Base-by-base conservation (phyloP, 2,113 vertebrate genomes). In the Promerops cafer region DNA sequence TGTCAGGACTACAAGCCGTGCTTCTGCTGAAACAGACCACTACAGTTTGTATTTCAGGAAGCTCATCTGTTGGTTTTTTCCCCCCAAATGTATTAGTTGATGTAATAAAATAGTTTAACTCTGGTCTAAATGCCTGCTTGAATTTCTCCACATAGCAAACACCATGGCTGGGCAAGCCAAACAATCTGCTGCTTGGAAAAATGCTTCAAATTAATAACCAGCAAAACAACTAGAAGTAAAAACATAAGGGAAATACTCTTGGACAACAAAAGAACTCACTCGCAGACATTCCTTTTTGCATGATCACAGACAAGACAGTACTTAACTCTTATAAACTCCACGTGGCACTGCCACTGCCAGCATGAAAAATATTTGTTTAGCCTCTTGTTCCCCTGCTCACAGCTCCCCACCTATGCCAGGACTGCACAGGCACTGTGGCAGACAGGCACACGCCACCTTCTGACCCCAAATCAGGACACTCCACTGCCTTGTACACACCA, bases 141-240 rank as follows among this genome's bases (percentile, higher is more conserved):
- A 72, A 49, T 44, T 87, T 87, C 74, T 60, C 78, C 53, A 42
- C 26, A 2, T 23, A 65, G 69, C 91, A 94, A 49, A 68, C 45
- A 37, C 30, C 26, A 39, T 0, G 19, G 69, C 7, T 56, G n/a
- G 40, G 37, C 0, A 2, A 93, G 87, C 35, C 78, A 94, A 91
- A 79, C 37, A 31, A 93, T 68, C 54, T 47, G 40, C 75, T 77
- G 42, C 56, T 35, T 10, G 78, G 90, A 94, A 93, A 95, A 93
- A 90, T 14, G 23, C 53, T 75, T 87, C 89, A 22, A 82, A 81
- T 16, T 21, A 47, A 31, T 71, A 65, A 70, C 16, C 30, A 87
- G 81, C 45, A 76, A 57, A 60, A 91, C 57, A 92, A 47, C 24
- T 44, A 54, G 33, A 83, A 42, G 20, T 17, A 9, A 95, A 78